Percentiles rank a stretch among this genome's conserved stretches.
Conservation (phyloP, 2,888 invertebrate genomes). For the Osmoderma eremita region DNA sequence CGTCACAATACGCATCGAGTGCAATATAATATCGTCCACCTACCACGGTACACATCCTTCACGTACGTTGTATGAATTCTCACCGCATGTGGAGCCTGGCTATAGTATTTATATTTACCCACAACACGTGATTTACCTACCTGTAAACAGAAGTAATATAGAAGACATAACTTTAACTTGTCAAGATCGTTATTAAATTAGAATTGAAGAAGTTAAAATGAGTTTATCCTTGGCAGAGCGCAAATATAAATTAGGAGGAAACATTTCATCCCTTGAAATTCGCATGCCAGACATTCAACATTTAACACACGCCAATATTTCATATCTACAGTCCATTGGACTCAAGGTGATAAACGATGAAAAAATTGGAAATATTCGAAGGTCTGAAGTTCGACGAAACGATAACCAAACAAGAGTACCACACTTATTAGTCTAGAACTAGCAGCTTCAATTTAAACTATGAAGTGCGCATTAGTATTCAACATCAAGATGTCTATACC, state of each 20-base stretch:
- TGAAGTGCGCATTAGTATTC: conserved; percentile 42
- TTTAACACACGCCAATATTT: not conserved
- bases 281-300: not conserved
- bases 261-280: not conserved
- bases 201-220: conserved; percentile 49
- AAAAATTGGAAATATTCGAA: not conserved
- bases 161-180: conserved; percentile 36
- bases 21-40: conserved; percentile 43
- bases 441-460: conserved; percentile 39
- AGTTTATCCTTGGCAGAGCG: no score
- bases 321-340: not conserved
- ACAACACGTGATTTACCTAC: conserved; percentile 47
- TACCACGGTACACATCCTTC: no score
- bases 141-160: conserved; percentile 1
- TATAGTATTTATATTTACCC: conserved; percentile 46
- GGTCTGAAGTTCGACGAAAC: conserved; percentile 15
- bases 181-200: conserved; percentile 46
- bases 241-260: no score
- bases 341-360: conserved; percentile 20
- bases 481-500: conserved; percentile 41
- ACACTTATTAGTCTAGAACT: conserved; percentile 39
- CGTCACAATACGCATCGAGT: conserved; percentile 49
- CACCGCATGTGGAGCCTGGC: conserved; percentile 53
- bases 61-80: conserved; percentile 51
- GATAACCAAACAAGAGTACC: conserved; percentile 39